Conservation (phyloP, 2,888 invertebrate genomes). For the Hirtodrosophila trivittata region DNA sequence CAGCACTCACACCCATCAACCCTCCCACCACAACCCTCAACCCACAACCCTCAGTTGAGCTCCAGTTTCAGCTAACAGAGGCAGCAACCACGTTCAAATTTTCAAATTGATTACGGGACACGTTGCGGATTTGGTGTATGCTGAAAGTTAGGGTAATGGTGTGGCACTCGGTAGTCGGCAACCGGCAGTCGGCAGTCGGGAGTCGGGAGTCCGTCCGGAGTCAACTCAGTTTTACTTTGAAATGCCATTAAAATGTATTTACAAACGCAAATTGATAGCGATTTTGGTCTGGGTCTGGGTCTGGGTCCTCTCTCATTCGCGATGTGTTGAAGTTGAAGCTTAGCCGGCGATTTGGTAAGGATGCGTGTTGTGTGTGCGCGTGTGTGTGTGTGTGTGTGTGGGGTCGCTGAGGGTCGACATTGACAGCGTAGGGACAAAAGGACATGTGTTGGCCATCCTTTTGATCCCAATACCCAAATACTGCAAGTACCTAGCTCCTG, state of each 20-base stretch:
- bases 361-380: conserved; percentile 12
- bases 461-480: conserved; percentile 24
- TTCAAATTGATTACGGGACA: conserved; percentile 72
- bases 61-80: conserved; percentile 23
- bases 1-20: conserved; percentile 9
- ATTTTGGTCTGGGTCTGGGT: conserved; percentile 58
- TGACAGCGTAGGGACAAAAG: not conserved
- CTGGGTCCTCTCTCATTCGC: conserved; percentile 11
- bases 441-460: conserved; percentile 8
- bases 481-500: conserved; percentile 9
- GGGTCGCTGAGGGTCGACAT: conserved; percentile 10
- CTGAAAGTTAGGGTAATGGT: not conserved
- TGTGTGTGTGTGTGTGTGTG: conserved; percentile 5
- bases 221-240: conserved; percentile 71
- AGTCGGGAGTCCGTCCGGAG: conserved; percentile 15
- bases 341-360: conserved; percentile 59
- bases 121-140: conserved; percentile 18
- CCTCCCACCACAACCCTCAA: conserved; percentile 1
- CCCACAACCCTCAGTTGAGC: conserved; percentile 10
- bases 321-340: conserved; percentile 71
- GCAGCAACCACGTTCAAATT: conserved; percentile 55
- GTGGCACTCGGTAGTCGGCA: not conserved
- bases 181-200: not conserved
- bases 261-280: conserved; percentile 79
- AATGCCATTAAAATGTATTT: conserved; percentile 80